phyloP scores from a whole-genome alignment of 2,888 invertebrate species.

The Romanomermis culicivorax region DNA sequence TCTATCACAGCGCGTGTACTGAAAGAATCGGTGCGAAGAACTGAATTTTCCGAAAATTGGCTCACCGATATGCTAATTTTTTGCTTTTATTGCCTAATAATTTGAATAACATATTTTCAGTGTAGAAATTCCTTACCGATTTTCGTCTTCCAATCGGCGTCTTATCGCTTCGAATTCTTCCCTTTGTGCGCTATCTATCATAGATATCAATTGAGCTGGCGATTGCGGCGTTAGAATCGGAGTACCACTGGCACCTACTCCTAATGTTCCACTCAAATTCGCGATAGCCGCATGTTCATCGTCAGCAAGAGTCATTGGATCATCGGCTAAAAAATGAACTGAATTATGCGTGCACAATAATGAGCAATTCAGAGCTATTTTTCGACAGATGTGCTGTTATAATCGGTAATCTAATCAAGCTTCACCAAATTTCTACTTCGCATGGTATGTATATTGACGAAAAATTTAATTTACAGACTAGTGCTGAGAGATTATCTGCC shows the following conservation, averaged over 20 bases:
- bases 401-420: no score
- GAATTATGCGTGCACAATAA: slow-evolving; percentile 13
- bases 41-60: no score
- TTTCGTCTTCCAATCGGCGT: slow-evolving; percentile 77
- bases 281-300: slow-evolving; percentile 31
- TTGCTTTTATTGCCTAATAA: no score
- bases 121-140: slow-evolving; percentile 37
- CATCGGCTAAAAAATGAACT: no score
- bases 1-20: no score
- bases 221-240: slow-evolving; percentile 45
- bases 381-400: no score
- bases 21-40: no score
- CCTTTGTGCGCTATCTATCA: slow-evolving; percentile 84
- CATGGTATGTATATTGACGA: no score
- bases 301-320: slow-evolving; percentile 14
- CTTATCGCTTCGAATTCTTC: slow-evolving; percentile 86
- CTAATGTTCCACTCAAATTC: slow-evolving; percentile 2
- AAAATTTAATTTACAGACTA: no score
- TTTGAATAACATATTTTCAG: neutral
- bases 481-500: no score
- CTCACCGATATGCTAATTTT: no score
- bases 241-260: neutral
- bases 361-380: slow-evolving; percentile 10
- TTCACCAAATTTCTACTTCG: no score
- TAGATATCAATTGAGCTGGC: slow-evolving; percentile 81